Conservation (phyloP, 92 coral and sea anemone species). For the Chrysogorgia sp. region DNA sequence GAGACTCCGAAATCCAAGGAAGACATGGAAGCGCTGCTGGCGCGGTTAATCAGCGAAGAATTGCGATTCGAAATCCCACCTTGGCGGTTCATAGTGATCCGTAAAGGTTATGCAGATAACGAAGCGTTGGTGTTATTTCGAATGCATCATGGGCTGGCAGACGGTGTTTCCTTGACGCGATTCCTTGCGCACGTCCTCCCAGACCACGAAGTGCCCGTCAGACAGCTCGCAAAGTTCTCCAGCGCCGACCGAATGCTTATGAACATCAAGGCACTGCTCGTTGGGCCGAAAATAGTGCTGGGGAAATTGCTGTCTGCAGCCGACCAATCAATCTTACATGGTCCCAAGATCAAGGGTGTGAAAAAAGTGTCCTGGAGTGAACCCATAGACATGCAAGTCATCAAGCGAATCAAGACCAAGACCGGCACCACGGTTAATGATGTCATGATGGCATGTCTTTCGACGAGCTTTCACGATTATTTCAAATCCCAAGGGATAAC, state of each 20-base stretch:
- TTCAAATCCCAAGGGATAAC: conserved; percentile 71
- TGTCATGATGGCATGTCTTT: conserved; percentile 80
- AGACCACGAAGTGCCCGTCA: conserved; percentile 59
- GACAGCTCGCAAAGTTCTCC: conserved; percentile 65
- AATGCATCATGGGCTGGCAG: conserved; percentile 78
- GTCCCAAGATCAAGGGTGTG: conserved; percentile 69
- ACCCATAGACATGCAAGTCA: conserved; percentile 64
- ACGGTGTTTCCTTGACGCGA: conserved; percentile 76
- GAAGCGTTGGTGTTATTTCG: conserved; percentile 63
- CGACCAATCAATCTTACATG: conserved; percentile 78
- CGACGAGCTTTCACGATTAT: conserved; percentile 74
- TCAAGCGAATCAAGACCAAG: conserved; percentile 73
- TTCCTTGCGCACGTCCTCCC: conserved; percentile 66
- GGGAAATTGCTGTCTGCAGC: conserved; percentile 41
- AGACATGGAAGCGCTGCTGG: conserved; percentile 73
- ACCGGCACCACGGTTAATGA: conserved; percentile 94
- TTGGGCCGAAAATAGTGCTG: conserved; percentile 51
- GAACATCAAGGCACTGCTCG: conserved; percentile 64
- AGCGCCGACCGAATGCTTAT: conserved; percentile 50
- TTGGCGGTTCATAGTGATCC: conserved; percentile 75
- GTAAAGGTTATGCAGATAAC: conserved; percentile 64
- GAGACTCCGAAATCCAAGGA: conserved; percentile 69
- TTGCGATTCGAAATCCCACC: conserved; percentile 68
- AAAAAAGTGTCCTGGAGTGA: conserved; percentile 81
- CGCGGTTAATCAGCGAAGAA: conserved; percentile 62